Evolutionary conservation across 2,113 vertebrate species (phyloP).

Genomic region (Zapornia atra): DNA sequence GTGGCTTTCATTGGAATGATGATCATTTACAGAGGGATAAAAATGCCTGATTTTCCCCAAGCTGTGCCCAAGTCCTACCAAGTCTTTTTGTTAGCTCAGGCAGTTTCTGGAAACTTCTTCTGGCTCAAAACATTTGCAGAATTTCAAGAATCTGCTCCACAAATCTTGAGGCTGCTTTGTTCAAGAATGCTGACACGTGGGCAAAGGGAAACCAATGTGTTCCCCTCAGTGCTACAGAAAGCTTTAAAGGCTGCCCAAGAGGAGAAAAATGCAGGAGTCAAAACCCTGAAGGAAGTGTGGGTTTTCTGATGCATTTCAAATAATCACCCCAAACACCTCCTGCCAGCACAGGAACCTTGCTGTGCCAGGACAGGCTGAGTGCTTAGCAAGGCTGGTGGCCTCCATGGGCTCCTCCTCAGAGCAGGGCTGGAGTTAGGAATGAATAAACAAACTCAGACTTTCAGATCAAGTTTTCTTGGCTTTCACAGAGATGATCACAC

Average conservation of each 20-base stretch:
- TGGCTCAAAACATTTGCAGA: constrained; percentile 38
- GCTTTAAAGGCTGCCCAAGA: neutral
- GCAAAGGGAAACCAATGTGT: constrained; percentile 47
- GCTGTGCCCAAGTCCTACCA: neutral
- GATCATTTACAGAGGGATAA: neutral
- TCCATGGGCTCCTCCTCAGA: constrained; percentile 8
- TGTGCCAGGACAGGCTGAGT: neutral
- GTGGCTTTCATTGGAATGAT: neutral
- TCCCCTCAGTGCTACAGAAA: constrained; percentile 33
- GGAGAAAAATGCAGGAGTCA: constrained; percentile 23
- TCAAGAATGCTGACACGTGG: constrained; percentile 46
- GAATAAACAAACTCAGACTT: constrained; percentile 30
- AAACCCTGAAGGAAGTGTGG: neutral
- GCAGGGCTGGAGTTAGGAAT: neutral
- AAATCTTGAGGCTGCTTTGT: constrained; percentile 50
- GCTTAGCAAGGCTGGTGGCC: constrained; percentile 1
- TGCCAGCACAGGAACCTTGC: neutral
- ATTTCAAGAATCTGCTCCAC: constrained; percentile 47
- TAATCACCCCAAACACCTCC: neutral
- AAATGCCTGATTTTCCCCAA: neutral
- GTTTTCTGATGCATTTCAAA: constrained; percentile 42
- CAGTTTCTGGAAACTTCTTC: constrained; percentile 38
- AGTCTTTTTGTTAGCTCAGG: neutral
- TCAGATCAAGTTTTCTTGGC: constrained; percentile 22
- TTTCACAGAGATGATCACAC: neutral